phyloP scores from a whole-genome alignment of 2,888 invertebrate species.

The Laothoe populi region DNA sequence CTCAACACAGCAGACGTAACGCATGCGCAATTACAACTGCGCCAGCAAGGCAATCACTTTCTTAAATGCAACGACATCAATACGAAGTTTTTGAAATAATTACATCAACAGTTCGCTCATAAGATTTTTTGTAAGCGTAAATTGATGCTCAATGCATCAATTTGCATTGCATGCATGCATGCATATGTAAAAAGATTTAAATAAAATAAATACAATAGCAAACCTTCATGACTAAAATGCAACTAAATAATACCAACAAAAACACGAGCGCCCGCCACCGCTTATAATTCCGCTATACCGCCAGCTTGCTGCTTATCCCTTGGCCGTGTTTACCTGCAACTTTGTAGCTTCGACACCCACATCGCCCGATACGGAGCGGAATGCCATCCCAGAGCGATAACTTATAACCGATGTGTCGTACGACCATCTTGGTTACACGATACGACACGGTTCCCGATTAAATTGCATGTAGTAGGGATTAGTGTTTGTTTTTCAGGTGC shows the following conservation, averaged over 20 bases:
- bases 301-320: conserved; percentile 41
- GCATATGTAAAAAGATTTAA: background rate
- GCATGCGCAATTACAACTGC: no score
- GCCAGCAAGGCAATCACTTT: no score
- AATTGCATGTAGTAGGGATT: background rate
- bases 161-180: no score
- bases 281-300: background rate
- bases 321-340: conserved; percentile 51
- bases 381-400: conserved; percentile 53
- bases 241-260: background rate
- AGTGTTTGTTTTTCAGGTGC: background rate
- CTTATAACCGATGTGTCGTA: conserved; percentile 45
- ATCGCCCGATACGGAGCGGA: conserved; percentile 53
- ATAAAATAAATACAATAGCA: background rate
- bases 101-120: no score
- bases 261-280: background rate
- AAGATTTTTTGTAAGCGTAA: no score
- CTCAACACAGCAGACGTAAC: no score
- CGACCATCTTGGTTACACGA: conserved; percentile 30
- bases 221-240: background rate
- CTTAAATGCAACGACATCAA: no score
- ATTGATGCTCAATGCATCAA: no score
- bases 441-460: background rate
- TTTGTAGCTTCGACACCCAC: conserved; percentile 52
- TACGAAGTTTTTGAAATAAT: no score